phyloP scores from a whole-genome alignment of 2,113 vertebrate genomes.

The Corvus hawaiiensis region DNA sequence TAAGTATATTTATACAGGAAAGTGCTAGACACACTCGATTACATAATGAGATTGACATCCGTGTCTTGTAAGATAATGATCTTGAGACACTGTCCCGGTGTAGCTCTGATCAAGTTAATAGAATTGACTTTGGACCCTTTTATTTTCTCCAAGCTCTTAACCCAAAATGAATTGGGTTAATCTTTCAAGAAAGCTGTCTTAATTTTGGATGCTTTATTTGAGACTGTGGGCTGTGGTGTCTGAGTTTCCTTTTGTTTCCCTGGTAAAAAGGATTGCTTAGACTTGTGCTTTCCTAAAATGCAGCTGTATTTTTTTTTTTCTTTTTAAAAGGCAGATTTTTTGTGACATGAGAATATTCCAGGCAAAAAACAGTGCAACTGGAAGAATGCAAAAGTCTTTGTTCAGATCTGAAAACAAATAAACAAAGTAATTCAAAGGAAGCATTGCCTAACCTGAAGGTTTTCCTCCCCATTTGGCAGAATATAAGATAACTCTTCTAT shows the following conservation, averaged over 20 bases:
- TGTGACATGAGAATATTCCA: neutral
- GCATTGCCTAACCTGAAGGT: neutral
- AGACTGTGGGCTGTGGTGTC: neutral
- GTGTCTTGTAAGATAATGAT: constrained; percentile 46
- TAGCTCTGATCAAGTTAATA: constrained; percentile 10
- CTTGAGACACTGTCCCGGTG: neutral
- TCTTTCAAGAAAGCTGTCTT: neutral
- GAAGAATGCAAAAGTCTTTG: neutral
- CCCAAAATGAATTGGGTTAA: neutral
- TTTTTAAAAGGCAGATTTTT: neutral
- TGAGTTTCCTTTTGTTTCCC: neutral
- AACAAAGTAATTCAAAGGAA: neutral
- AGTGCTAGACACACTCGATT: neutral
- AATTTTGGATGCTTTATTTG: neutral
- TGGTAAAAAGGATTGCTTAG: neutral
- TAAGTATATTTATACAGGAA: constrained; percentile 51
- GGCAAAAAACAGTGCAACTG: neutral
- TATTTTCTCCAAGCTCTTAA: neutral
- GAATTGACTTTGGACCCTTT: constrained; percentile 2
- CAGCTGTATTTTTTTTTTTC: neutral
- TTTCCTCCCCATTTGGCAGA: neutral
- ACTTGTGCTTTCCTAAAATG: neutral
- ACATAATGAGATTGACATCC: constrained; percentile 48
- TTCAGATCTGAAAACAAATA: neutral
- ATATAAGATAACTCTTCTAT: neutral